Conservation (phyloP, 1,140 invertebrate species). For the Centruroides vittatus region DNA sequence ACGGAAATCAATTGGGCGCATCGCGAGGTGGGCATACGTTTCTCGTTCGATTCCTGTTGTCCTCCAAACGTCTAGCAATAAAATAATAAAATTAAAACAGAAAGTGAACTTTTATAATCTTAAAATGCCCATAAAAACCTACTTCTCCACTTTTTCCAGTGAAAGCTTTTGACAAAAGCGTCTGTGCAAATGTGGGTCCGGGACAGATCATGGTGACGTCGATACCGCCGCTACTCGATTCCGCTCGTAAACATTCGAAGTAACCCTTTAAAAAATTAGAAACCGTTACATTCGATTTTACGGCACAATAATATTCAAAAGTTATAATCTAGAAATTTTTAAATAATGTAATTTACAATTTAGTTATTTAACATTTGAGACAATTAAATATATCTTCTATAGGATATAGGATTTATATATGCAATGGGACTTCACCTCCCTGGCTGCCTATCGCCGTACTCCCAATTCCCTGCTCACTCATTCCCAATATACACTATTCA, state of each 20-base stretch:
- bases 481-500: too few species aligned
- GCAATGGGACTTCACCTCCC: too few species aligned
- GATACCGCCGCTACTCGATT: conserved; percentile 43
- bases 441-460: too few species aligned
- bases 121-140: conserved; percentile 7
- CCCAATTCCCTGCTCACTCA: too few species aligned
- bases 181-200: conserved; percentile 55
- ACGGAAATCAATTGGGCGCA: conserved; percentile 56
- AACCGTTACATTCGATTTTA: background rate
- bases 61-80: conserved; percentile 8
- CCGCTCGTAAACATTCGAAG: conserved; percentile 44
- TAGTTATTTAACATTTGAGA: too few species aligned
- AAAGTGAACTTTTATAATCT: background rate
- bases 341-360: too few species aligned
- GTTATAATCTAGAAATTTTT: too few species aligned
- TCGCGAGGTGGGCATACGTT: conserved; percentile 48
- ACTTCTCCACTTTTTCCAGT: conserved; percentile 47
- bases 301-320: too few species aligned
- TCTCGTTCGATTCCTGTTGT: conserved; percentile 27
- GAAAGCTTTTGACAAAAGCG: conserved; percentile 47
- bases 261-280: conserved; percentile 42
- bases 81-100: background rate
- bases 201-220: conserved; percentile 57
- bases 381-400: too few species aligned
- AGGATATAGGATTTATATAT: too few species aligned